These are phyloP conservation scores for Arvicanthis niloticus DNA, from an alignment of 2,113 vertebrate genomes.

Conservation along the genomic window DNA sequence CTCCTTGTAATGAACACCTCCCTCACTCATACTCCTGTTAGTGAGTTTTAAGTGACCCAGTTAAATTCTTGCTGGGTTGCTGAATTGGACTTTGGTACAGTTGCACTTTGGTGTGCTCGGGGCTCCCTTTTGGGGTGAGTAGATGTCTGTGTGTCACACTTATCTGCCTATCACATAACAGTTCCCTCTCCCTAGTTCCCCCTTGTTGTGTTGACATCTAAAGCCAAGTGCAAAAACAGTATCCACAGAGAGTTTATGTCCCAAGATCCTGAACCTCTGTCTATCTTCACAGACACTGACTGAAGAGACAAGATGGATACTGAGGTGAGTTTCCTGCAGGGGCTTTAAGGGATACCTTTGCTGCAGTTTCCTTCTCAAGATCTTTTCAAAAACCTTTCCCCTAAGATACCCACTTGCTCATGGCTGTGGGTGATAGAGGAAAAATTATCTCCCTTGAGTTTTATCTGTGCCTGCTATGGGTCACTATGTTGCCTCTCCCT, in stretches of 20 bases:
- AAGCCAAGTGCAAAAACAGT: background rate
- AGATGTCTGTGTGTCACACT: background rate
- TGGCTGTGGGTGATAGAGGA: background rate
- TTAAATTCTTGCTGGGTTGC: background rate
- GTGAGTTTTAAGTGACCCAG: background rate
- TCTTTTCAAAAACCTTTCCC: background rate
- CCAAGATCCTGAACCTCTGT: conserved; percentile 37
- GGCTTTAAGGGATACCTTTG: background rate
- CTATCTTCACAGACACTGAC: conserved; percentile 65
- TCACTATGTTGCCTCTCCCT: background rate
- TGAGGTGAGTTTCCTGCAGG: conserved; percentile 65
- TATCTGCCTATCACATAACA: background rate
- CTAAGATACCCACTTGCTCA: accelerated
- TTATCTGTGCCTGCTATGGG: background rate
- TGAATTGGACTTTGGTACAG: background rate
- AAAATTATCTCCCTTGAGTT: background rate
- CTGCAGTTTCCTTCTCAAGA: background rate
- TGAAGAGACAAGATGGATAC: conserved; percentile 59
- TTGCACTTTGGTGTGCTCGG: background rate
- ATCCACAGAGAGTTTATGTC: background rate
- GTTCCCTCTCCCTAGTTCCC: background rate
- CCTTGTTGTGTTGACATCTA: background rate
- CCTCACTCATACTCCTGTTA: background rate
- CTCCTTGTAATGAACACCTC: background rate
- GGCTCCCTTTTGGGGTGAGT: background rate